Conservation (phyloP, 2,888 invertebrate genomes). For the Drosophila sordidula region DNA sequence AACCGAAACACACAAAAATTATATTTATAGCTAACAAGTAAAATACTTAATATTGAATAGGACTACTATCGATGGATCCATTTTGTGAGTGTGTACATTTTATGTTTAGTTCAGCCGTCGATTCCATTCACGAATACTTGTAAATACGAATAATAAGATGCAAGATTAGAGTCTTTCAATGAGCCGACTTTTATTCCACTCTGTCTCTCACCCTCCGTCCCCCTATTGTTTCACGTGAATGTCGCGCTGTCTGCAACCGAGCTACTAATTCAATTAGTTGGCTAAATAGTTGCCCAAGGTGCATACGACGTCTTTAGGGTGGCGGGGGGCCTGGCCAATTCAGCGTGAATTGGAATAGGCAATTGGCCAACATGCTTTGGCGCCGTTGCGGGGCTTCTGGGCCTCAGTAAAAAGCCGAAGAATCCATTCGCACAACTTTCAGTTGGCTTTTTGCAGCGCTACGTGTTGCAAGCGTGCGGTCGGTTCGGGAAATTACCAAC, state of each 20-base stretch:
- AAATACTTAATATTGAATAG: slow-evolving; percentile 45
- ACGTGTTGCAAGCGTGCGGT: slow-evolving; percentile 75
- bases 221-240: slow-evolving; percentile 60
- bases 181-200: slow-evolving; percentile 66
- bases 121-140: slow-evolving; percentile 56
- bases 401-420: slow-evolving; percentile 58
- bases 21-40: slow-evolving; percentile 31
- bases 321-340: slow-evolving; percentile 21
- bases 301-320: slow-evolving; percentile 2
- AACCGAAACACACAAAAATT: slow-evolving; percentile 7
- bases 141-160: slow-evolving; percentile 75
- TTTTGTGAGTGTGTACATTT: slow-evolving; percentile 49
- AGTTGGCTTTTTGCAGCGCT: slow-evolving; percentile 79
- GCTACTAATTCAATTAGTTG: slow-evolving; percentile 69
- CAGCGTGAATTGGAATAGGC: slow-evolving; percentile 33
- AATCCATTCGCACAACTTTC: slow-evolving; percentile 68
- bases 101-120: slow-evolving; percentile 61
- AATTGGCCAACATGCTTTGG: slow-evolving; percentile 31
- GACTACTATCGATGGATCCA: slow-evolving; percentile 27
- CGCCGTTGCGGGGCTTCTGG: slow-evolving; percentile 63
- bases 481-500: slow-evolving; percentile 48
- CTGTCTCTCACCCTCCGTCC: background rate
- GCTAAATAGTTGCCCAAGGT: slow-evolving; percentile 73
- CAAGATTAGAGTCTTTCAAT: slow-evolving; percentile 67
- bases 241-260: slow-evolving; percentile 34